Percentiles rank a stretch among this genome's conserved stretches.
phyloP scores from a whole-genome alignment of 2,888 invertebrate genomes.

The Xiphydria camelus region DNA sequence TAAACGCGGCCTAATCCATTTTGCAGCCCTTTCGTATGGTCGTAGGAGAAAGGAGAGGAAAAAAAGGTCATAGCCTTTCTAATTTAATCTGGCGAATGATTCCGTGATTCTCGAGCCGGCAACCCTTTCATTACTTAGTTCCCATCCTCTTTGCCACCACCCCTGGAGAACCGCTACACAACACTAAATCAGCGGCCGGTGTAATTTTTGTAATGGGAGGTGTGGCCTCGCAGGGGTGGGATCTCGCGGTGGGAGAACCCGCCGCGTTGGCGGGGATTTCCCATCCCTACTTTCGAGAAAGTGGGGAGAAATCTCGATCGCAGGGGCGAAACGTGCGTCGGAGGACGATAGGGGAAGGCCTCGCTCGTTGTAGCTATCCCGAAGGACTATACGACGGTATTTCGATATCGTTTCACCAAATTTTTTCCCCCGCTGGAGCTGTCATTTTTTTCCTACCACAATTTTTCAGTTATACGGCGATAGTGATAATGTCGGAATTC shows the following conservation, averaged over 20 bases:
- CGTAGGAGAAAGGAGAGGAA: conserved; percentile 15
- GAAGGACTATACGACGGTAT: too few species aligned
- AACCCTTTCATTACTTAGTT: conserved; percentile 59
- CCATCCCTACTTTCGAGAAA: conserved; percentile 25
- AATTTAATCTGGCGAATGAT: conserved; percentile 59
- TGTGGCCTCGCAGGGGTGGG: conserved; percentile 50
- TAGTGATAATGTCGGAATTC: too few species aligned
- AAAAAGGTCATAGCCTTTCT: conserved; percentile 55
- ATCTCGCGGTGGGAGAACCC: conserved; percentile 28
- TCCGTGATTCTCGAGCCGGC: conserved; percentile 56
- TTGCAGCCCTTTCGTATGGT: conserved; percentile 18
- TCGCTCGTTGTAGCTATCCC: too few species aligned
- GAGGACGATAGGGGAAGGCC: too few species aligned
- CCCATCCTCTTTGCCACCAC: conserved; percentile 33
- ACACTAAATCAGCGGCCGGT: conserved; percentile 57
- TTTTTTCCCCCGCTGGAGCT: too few species aligned
- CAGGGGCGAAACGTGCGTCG: too few species aligned
- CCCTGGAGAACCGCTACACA: conserved; percentile 46
- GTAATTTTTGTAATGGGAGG: conserved; percentile 60
- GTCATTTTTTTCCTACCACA: too few species aligned
- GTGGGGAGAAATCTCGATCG: too few species aligned
- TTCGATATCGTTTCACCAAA: too few species aligned
- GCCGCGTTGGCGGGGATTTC: conserved; percentile 33
- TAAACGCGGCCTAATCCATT: conserved; percentile 48
- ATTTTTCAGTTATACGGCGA: too few species aligned